These are phyloP conservation scores for Emys orbicularis DNA, from an alignment of 2,797 vertebrate species.

Conservation along the genomic window DNA sequence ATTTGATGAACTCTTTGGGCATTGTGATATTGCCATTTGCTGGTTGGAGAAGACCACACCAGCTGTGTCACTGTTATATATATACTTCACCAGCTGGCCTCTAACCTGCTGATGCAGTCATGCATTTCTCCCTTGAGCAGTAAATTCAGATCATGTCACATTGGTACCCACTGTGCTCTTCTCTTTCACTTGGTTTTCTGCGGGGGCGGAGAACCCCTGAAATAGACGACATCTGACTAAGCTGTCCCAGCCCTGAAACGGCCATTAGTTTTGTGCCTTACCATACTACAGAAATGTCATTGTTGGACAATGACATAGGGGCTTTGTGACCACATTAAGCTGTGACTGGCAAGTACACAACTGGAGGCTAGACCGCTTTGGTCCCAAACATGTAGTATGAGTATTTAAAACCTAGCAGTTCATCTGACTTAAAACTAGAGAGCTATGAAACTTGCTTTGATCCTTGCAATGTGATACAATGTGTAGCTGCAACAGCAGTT, in stretches of 20 bases:
- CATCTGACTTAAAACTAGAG: conserved; percentile 18
- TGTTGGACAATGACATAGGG: conserved; percentile 35
- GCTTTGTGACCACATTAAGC: conserved; percentile 34
- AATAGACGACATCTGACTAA: background rate
- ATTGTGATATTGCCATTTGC: background rate
- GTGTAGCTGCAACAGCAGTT: conserved; percentile 56
- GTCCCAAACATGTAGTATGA: background rate
- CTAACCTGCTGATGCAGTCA: background rate
- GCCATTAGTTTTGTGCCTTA: background rate
- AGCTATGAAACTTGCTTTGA: conserved; percentile 57
- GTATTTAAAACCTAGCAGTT: conserved; percentile 47
- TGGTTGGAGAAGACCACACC: background rate
- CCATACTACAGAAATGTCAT: background rate
- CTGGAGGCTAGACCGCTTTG: conserved; percentile 13
- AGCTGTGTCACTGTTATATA: background rate
- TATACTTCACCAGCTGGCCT: background rate
- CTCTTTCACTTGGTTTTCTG: background rate
- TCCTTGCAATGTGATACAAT: conserved; percentile 38
- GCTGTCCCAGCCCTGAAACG: background rate
- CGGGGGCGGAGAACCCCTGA: background rate
- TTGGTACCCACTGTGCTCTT: background rate
- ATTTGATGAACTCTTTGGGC: background rate
- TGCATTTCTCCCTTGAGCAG: background rate
- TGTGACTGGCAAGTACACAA: conserved; percentile 46
- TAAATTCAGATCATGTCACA: background rate